These are phyloP conservation scores for Henicopernis longicauda DNA, from an alignment of 2,113 vertebrate genomes.

Conservation along the genomic window DNA sequence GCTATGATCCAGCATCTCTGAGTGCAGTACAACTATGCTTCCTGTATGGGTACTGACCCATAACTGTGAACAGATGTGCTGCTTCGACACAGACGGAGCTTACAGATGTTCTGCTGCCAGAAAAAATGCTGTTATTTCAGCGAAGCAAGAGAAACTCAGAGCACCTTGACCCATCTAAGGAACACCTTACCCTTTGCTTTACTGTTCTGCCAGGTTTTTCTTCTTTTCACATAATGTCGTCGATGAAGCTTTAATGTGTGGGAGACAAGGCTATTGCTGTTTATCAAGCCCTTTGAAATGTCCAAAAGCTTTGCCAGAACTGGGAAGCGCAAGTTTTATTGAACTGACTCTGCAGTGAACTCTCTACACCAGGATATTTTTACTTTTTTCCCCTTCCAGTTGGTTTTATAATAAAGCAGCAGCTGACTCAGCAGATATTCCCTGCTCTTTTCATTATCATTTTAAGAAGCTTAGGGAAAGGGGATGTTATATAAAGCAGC, in stretches of 20 bases:
- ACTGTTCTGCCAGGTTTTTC: constrained; percentile 61
- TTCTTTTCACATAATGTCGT: constrained; percentile 53
- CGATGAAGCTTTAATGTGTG: constrained; percentile 62
- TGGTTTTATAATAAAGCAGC: constrained; percentile 10
- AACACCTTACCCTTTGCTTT: constrained; percentile 73
- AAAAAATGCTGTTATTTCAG: constrained; percentile 50
- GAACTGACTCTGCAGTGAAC: constrained; percentile 64
- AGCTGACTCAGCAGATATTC: constrained; percentile 36
- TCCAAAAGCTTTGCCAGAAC: constrained; percentile 51
- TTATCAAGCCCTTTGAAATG: constrained; percentile 77
- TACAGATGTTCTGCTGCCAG: constrained; percentile 67
- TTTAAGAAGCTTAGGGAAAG: background rate
- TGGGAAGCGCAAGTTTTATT: constrained; percentile 48
- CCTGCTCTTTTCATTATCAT: background rate
- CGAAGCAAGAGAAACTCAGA: constrained; percentile 59
- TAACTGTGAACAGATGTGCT: constrained; percentile 74
- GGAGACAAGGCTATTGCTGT: constrained; percentile 73
- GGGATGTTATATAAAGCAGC: background rate
- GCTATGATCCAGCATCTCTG: constrained; percentile 22
- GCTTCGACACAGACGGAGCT: constrained; percentile 28
- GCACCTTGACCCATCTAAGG: constrained; percentile 77
- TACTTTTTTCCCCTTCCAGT: background rate
- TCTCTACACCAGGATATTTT: background rate
- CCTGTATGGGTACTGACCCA: constrained; percentile 60
- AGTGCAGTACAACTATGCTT: background rate